A percentile compares a stretch with the other conserved stretches of the same genome.
phyloP scores from a whole-genome alignment of 2,888 invertebrate species.

The Pandemis heparana region DNA sequence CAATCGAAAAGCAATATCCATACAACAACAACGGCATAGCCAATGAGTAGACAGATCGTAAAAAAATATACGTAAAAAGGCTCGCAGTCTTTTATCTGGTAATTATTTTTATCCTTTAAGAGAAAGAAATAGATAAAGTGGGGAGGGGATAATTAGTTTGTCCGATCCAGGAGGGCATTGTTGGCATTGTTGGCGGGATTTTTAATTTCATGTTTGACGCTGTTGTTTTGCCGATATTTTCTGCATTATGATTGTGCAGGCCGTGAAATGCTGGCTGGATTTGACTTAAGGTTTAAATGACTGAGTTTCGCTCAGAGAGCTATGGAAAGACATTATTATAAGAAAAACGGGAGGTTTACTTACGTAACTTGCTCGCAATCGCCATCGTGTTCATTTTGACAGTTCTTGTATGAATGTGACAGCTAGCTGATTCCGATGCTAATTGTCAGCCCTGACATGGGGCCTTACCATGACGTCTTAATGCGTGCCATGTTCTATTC shows the following conservation, averaged over 20 bases:
- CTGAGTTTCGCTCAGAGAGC: too few relatives aligned
- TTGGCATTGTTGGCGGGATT: conserved; percentile 24
- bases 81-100: conserved; percentile 81
- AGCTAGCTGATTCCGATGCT: too few relatives aligned
- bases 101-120: conserved; percentile 85
- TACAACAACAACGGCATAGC: conserved; percentile 43
- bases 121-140: conserved; percentile 63
- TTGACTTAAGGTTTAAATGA: not conserved
- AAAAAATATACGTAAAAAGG: conserved; percentile 52
- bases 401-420: too few relatives aligned
- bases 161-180: conserved; percentile 66
- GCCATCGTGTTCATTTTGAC: too few relatives aligned
- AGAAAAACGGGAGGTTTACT: too few relatives aligned
- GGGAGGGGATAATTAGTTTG: conserved; percentile 73
- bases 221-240: conserved; percentile 24
- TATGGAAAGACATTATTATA: too few relatives aligned
- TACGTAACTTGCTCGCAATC: too few relatives aligned
- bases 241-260: not conserved
- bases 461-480: too few relatives aligned
- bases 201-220: conserved; percentile 20
- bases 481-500: too few relatives aligned
- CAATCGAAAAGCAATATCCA: conserved; percentile 35
- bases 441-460: too few relatives aligned
- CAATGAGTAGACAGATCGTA: conserved; percentile 77
- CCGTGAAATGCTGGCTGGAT: not conserved